Evolutionary conservation across 2,113 vertebrate genomes (phyloP).

Genomic region (Meriones unguiculatus): DNA sequence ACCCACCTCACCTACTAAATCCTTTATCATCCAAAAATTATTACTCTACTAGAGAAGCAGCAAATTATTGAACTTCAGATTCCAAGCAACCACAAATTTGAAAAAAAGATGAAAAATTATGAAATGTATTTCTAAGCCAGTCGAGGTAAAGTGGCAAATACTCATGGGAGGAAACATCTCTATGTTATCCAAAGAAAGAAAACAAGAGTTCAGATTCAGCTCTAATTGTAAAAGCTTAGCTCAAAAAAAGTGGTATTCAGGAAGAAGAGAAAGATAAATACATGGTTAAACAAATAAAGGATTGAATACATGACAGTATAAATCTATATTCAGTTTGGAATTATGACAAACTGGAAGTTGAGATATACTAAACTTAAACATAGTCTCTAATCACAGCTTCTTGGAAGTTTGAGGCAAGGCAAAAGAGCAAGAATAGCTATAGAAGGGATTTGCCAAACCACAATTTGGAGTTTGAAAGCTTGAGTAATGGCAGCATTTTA

Average conservation of each 20-base stretch:
- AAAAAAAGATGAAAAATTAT: neutral
- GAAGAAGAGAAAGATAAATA: too few species aligned
- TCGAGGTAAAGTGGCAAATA: neutral
- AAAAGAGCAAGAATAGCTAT: neutral
- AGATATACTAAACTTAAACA: neutral
- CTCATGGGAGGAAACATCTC: neutral
- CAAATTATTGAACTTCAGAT: neutral
- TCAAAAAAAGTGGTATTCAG: too few species aligned
- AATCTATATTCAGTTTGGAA: neutral
- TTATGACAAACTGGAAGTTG: neutral
- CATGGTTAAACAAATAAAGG: neutral
- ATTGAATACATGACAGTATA: neutral
- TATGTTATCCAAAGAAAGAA: neutral
- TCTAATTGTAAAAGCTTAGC: neutral
- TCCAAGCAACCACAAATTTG: neutral
- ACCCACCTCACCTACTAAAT: neutral
- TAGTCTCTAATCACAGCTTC: neutral
- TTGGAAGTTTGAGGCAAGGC: neutral
- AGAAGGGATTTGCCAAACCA: neutral
- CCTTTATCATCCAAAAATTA: neutral
- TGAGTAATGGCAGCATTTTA: neutral
- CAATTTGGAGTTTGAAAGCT: neutral
- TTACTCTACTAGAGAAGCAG: neutral
- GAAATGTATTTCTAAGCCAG: neutral
- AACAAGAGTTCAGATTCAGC: neutral